These are phyloP conservation scores for Tenualosa thibaudeaui DNA, from an alignment of 2,797 vertebrate genomes.

Conservation along the genomic window DNA sequence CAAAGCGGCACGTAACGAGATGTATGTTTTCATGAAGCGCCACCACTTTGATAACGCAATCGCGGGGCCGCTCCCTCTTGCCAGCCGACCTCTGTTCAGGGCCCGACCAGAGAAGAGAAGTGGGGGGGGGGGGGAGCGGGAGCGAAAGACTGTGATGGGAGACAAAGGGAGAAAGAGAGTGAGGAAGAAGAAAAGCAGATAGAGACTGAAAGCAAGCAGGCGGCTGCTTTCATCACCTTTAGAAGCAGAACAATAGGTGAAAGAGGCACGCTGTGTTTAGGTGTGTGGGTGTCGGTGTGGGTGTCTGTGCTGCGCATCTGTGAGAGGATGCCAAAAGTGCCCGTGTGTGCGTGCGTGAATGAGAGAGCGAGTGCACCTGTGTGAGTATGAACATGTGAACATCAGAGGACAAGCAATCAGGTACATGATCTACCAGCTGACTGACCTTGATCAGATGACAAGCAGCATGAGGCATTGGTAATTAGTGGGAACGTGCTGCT, in stretches of 20 bases:
- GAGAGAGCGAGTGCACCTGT: not conserved
- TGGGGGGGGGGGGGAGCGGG: not conserved
- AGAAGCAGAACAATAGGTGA: constrained; percentile 19
- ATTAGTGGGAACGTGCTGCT: not conserved
- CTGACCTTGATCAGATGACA: not conserved
- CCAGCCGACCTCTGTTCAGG: constrained; percentile 29
- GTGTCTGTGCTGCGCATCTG: not conserved
- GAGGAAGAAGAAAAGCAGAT: not conserved
- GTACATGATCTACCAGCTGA: not conserved
- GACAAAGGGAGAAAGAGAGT: not conserved
- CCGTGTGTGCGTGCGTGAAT: constrained; percentile 52
- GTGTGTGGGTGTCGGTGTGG: not conserved
- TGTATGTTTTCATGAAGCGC: constrained; percentile 88
- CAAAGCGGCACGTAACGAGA: constrained; percentile 82
- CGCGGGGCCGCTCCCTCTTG: constrained; percentile 67
- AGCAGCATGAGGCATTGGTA: not conserved
- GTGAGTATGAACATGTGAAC: not conserved
- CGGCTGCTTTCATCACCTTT: not conserved
- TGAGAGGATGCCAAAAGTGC: constrained; percentile 52
- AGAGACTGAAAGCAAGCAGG: not conserved
- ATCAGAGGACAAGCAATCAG: not conserved
- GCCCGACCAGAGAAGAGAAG: not conserved
- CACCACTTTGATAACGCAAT: constrained; percentile 84
- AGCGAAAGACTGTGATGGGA: not conserved
- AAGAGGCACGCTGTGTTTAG: not conserved